Percentiles rank a stretch among this genome's conserved stretches.
These are phyloP conservation scores for Melanophora roralis DNA, from an alignment of 2,888 invertebrate species.

Conservation along the genomic window DNA sequence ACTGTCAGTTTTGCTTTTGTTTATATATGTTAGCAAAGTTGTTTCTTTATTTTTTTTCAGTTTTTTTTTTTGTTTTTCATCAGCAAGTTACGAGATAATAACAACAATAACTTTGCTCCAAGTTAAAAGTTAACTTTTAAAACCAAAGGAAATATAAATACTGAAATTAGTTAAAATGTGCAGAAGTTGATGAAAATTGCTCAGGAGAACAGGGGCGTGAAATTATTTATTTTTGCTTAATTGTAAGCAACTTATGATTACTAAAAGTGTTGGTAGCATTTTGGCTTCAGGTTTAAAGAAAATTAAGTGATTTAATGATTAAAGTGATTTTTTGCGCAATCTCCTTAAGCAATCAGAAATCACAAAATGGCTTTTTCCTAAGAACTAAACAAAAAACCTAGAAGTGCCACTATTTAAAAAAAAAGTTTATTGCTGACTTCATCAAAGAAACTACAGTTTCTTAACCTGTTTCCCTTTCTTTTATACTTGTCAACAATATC, in stretches of 20 bases:
- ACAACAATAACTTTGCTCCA: conserved; percentile 66
- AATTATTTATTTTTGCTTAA: not conserved
- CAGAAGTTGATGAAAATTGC: conserved; percentile 72
- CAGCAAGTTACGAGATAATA: conserved; percentile 1
- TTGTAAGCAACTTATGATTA: not conserved
- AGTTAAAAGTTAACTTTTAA: conserved; percentile 73
- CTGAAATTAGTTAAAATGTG: conserved; percentile 75
- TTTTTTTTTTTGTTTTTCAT: conserved; percentile 9
- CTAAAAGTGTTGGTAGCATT: too few species aligned
- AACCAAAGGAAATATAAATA: conserved; percentile 76
- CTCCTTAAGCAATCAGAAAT: not conserved
- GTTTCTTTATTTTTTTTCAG: conserved; percentile 23
- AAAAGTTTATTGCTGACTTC: too few species aligned
- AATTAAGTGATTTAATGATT: too few species aligned
- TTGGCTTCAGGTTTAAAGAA: too few species aligned
- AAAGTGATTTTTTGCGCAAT: not conserved
- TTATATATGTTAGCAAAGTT: conserved; percentile 49
- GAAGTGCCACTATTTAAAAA: conserved; percentile 27
- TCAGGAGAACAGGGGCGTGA: conserved; percentile 55
- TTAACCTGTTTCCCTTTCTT: too few species aligned
- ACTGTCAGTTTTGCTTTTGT: conserved; percentile 33
- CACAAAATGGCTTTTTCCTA: not conserved
- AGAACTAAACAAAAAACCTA: not conserved
- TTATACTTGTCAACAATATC: too few species aligned
- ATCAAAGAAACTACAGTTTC: too few species aligned